Evolutionary conservation across 2,888 invertebrate genomes (phyloP), one percentile per base, ranked within the genome.

Genomic region (Cheilosia vernalis): DNA sequence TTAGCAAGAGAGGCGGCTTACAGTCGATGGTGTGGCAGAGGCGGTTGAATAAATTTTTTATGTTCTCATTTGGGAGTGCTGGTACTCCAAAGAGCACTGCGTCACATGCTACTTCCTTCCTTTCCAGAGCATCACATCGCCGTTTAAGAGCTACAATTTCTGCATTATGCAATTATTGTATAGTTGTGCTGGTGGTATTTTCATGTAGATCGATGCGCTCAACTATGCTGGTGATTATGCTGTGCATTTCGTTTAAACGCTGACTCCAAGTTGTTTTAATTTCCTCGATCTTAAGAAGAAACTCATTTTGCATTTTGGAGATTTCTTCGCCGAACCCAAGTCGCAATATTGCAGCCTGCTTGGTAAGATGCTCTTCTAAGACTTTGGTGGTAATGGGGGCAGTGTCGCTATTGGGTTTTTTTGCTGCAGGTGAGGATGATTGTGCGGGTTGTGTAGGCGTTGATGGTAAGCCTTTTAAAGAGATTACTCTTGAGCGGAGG

Each of bases 71-170:
- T 30, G 30, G 30, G 30, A 30, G 30, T 7, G 30, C 30, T 30
- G 7, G 30, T 9, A 30, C 30, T 30, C 30, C 30, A 30, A 30
- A 30, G 30, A 30, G 30, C 30, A 30, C 30, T 30, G 30, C 30
- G 2, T 30, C 30, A 30, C 30, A 30, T 30, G 30, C 30, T 30
- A 30, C 1, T 30, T 30, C 30, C 30, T 30, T 30, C 30, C 30
- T 30, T 30, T 30, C 30, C 30, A 30, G 30, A 30, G 51, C 67
- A 6, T 24, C 5, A n/a, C 40, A 63, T 24, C 66, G 55, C 24
- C n/a, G 53, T 17, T 67, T n/a, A 42, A 67, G 27, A 67, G 53
- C 24, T 24, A 10, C 13, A 42, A 67, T 67, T 13, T 53, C 55
- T 40, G 66, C 55, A n/a, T 27, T 67, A 13, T 51, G 33, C 37